Base-by-base conservation (phyloP, 2,888 invertebrate species). In the Yponomeuta plumbellus region DNA sequence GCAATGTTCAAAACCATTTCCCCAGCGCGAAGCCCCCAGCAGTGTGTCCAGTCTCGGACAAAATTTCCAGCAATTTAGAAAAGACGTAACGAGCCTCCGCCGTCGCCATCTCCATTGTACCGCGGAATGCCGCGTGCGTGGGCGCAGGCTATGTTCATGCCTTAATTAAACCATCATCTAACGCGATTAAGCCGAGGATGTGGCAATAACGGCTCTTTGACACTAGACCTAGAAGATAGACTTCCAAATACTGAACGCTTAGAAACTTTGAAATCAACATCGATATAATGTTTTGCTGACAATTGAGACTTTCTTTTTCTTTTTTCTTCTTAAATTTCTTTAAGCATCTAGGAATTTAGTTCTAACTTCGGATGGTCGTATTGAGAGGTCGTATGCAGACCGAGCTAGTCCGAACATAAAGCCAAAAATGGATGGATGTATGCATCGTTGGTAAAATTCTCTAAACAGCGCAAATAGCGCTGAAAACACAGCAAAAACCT, bases 31-130 rank as follows among this genome's bases (percentile, higher is more conserved):
- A 61, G 67, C 70, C 69, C 39, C 65, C 52, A 66, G 68, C 70
- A 63, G 63, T 65, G 59, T 62, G 68, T 52, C 63, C n/a, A 58
- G 70, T 66, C 67, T 67, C 64, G 68, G 67, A 66, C 67, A 64
- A 67, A 68, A 68, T 67, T 68, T 71, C 66, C 69, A 69, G 69
- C 68, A 69, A 71, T 71, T 71, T 69, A 71, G 67, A 69, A 68
- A 67, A 67, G 70, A 70, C 70, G 67, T 71, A 70, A 71, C 69
- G 6, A 57, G 65, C 52, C 34, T 34, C 34, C 34, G 34, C 44
- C 44, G 44, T 52, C 57, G 57, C 57, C 57, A 57, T 65, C 65
- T 65, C 57, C 65, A 26, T 62, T 62, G 62, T 62, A 20, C 34
- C 40, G 62, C 62, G 34, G 23, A 22, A 21, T 59, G 11, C 23